Evolutionary conservation across 2,888 invertebrate genomes (phyloP), one percentile per base, ranked within the genome.

Genomic region (Spodoptera picta): DNA sequence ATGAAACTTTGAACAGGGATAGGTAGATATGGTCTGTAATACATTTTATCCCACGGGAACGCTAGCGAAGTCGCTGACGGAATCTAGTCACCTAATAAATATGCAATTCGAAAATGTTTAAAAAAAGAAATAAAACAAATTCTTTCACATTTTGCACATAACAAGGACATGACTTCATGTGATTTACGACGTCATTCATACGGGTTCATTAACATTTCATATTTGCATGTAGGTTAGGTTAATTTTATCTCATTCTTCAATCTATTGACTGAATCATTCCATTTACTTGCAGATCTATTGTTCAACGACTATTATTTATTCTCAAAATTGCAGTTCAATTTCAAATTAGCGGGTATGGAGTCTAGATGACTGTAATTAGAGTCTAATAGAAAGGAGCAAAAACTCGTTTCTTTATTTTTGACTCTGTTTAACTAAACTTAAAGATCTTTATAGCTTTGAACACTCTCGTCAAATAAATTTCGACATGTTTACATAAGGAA

Each of bases 141-240:
- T 36, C 36, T 36, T 36, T 36, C 36, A 36, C 36, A 36, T 36
- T 36, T 36, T 36, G 36, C 9, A 36, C 36, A 36, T 36, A 36
- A 36, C 12, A 27, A 24, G 24, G 48, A 12, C 48, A 48, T n/a
- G 12, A 27, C 5, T 9, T 11, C 24, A 24, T 5, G 43, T 24
- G 23, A 42, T 31, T n/a, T 31, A 51, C 11, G 12, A 61, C 59
- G 43, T 47, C 50, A 50, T 64, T 66, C 59, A 60, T 64, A 56
- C 47, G 69, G 57, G 82, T 81, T 81, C 78, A 78, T 79, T 81
- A 82, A 69, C 77, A 78, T 81, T 73, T 70, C 19, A 70, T 75
- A 65, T 69, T 75, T 68, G 60, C 57, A 69, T 66, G 73, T 74
- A 69, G 78, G 72, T 70, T 72, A 74, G 57, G 61, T 71, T 76